Conservation (phyloP, 2,113 vertebrate genomes). For the Callospermophilus lateralis region DNA sequence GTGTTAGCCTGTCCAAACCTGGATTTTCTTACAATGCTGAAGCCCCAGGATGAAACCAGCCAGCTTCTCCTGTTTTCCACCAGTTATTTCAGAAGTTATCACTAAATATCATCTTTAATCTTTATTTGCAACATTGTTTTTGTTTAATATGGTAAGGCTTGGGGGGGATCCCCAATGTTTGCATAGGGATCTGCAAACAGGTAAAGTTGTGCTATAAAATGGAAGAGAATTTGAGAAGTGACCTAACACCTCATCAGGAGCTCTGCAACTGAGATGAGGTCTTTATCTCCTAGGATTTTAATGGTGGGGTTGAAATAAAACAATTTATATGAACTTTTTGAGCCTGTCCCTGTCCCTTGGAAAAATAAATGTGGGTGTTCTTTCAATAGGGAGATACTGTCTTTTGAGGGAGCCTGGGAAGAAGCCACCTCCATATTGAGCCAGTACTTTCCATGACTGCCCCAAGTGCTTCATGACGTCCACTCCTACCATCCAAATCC, state of each 20-base stretch:
- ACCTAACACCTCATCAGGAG: not conserved
- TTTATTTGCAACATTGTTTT: constrained; percentile 5
- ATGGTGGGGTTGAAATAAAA: not conserved
- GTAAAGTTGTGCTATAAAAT: not conserved
- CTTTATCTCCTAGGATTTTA: not conserved
- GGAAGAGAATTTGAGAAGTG: not conserved
- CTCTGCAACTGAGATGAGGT: not conserved
- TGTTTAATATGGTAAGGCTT: not conserved
- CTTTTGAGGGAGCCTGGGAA: not conserved
- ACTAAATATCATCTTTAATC: not conserved
- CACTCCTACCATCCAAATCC: not conserved
- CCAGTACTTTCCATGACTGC: not conserved
- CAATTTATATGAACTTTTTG: not conserved
- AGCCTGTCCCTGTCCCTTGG: not conserved
- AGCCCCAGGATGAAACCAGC: not conserved
- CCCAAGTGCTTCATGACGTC: not conserved
- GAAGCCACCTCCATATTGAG: not conserved
- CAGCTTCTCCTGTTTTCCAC: not conserved
- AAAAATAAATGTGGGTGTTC: not conserved
- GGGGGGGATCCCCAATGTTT: not conserved
- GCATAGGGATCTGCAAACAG: not conserved
- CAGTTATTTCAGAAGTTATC: not conserved
- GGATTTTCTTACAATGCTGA: not conserved
- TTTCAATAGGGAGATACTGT: not conserved
- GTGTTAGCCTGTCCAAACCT: not conserved